Evolutionary conservation across 2,888 invertebrate species (phyloP), one percentile per base, ranked within the genome.

Genomic region (Mesochorus sp.): DNA sequence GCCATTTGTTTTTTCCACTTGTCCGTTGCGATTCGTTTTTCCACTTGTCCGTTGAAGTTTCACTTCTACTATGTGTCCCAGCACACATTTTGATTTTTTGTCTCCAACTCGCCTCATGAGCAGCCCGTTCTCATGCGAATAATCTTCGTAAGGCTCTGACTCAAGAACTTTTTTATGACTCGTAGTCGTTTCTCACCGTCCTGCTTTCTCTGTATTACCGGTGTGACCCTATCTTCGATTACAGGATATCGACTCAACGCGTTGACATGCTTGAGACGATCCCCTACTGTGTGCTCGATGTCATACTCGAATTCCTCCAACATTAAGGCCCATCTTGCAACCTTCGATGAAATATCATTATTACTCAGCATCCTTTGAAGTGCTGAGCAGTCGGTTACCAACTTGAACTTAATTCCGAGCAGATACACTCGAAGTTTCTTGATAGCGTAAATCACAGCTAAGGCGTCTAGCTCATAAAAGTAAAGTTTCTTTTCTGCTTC

Each of bases 361-460:
- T 85, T 81, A 5, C 62, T 39, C 53, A 78, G 64, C 10, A 74
- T 77, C 24, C 61, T 53, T 21, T 66, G 77, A 17, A 82, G 75
- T 3, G 80, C 81, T 28, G 71, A 34, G 26, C 78, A 79, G 37
- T 88, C 87, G 0, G 83, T 86, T 0, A 85, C 64, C 3, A 88
- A 67, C 19, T 73, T 85, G 62, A 87, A 84, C 42, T 76, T 59
- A 3, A 86, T 80, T 4, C 83, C 84, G 34, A 86, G 68, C n/a
- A 86, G 51, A 51, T 85, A 80, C 14, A 78, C 59, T 17, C 85
- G 51, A 34, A 85, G 80, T 31, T 84, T 79, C 12, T 85, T 80
- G 0, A 85, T 19, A 0, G 80, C 67, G 66, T 84, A 85, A 1
- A 87, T 79, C 5, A 87, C 77, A 0, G 86, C 86, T 34, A 87